These are phyloP conservation scores for Periphyllus acericola DNA, from an alignment of 2,888 invertebrate genomes.

Conservation along the genomic window DNA sequence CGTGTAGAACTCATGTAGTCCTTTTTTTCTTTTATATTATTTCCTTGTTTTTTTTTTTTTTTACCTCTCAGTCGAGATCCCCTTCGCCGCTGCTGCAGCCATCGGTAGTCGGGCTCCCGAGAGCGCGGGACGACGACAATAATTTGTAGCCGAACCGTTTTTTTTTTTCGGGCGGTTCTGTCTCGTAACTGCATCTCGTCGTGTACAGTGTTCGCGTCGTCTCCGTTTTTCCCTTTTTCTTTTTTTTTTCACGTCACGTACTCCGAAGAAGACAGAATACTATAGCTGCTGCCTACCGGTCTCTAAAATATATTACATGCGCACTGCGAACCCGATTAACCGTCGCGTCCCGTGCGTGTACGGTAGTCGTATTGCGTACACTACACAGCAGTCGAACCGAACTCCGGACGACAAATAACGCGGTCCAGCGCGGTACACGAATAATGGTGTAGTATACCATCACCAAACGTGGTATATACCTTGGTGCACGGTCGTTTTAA, in stretches of 20 bases:
- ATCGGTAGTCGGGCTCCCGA: background rate
- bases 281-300: background rate
- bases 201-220: background rate
- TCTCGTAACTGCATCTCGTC: background rate
- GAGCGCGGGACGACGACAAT: conserved; percentile 7
- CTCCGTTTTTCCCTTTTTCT: background rate
- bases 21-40: conserved; percentile 1
- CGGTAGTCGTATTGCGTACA: background rate
- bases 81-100: background rate
- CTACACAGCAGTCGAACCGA: background rate
- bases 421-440: background rate
- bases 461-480: too few relatives aligned
- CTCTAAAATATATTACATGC: conserved; percentile 11
- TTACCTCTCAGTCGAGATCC: background rate
- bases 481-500: background rate
- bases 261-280: background rate
- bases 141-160: conserved; percentile 37
- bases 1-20: conserved; percentile 31
- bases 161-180: background rate
- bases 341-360: background rate
- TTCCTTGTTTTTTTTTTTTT: background rate
- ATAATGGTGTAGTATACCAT: background rate
- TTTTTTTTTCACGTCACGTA: conserved; percentile 32
- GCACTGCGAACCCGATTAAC: background rate
- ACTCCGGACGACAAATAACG: conserved; percentile 7